phyloP scores from a whole-genome alignment of 1,140 invertebrate genomes.

The Lordiphosa mommai region DNA sequence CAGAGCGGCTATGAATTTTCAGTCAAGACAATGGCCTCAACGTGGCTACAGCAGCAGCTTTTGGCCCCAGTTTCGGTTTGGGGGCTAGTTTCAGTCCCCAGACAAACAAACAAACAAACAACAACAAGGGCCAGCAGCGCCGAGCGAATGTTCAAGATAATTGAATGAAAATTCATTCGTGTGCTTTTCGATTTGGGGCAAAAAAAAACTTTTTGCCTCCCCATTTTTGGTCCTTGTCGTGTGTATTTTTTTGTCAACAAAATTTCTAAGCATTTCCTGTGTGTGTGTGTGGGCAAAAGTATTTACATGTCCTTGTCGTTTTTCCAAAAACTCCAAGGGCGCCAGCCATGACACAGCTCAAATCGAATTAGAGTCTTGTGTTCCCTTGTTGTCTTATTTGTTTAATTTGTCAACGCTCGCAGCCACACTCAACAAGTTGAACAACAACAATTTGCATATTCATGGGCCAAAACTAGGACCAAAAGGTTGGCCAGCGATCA shows the following conservation, averaged over 20 bases:
- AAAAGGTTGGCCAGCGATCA: too few relatives aligned
- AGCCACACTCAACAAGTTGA: conserved; percentile 3
- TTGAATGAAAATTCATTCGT: conserved; percentile 78
- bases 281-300: conserved; percentile 37
- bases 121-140: conserved; percentile 5
- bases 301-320: conserved; percentile 71
- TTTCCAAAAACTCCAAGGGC: conserved; percentile 22
- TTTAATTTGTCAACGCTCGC: conserved; percentile 60
- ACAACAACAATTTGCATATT: not conserved
- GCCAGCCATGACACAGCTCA: conserved; percentile 14
- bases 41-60: conserved; percentile 22
- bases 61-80: conserved; percentile 15
- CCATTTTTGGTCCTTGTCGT: not conserved
- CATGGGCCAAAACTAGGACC: not conserved
- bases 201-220: conserved; percentile 32
- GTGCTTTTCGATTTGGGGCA: conserved; percentile 65
- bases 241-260: conserved; percentile 21
- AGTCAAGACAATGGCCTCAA: conserved; percentile 66
- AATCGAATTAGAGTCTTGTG: conserved; percentile 61
- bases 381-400: conserved; percentile 65
- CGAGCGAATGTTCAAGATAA: conserved; percentile 66
- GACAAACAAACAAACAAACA: conserved; percentile 57
- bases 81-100: conserved; percentile 70
- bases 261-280: conserved; percentile 41
- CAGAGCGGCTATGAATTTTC: conserved; percentile 74